Conservation (phyloP, 1,140 invertebrate species). For the Mylabris phalerata region DNA sequence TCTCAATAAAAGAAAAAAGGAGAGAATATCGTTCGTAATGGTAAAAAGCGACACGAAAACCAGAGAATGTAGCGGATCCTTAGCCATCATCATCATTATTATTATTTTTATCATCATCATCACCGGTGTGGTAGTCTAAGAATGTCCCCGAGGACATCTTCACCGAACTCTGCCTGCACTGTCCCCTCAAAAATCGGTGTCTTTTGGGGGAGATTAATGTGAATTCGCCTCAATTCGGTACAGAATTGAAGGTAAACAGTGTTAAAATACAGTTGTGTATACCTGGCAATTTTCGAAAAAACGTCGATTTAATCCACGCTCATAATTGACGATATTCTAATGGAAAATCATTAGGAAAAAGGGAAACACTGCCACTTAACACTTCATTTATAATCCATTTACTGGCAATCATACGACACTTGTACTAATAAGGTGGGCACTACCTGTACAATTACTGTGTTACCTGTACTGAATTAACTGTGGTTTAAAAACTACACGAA, state of each 20-base stretch:
- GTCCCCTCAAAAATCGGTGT: background rate
- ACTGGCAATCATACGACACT: too few species aligned
- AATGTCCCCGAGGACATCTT: background rate
- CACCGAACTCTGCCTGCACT: background rate
- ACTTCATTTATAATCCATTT: slow-evolving; percentile 5
- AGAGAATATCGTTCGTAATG: too few species aligned
- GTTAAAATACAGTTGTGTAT: background rate
- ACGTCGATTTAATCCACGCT: background rate
- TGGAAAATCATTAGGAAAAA: background rate
- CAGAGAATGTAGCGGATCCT: too few species aligned
- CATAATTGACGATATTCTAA: slow-evolving; percentile 12
- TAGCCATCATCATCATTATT: too few species aligned
- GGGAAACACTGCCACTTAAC: slow-evolving; percentile 18
- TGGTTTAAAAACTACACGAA: slow-evolving; percentile 3
- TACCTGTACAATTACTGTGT: too few species aligned
- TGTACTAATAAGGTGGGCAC: background rate
- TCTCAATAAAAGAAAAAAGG: too few species aligned
- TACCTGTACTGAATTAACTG: slow-evolving; percentile 12
- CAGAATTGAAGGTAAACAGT: too few species aligned
- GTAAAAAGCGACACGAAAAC: too few species aligned
- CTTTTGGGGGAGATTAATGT: too few species aligned
- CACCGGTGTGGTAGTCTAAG: too few species aligned
- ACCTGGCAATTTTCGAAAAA: slow-evolving; percentile 3
- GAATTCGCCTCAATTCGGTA: too few species aligned
- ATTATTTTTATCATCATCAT: too few species aligned